Conservation (phyloP, 2,113 vertebrate genomes). For the Crocuta crocuta region DNA sequence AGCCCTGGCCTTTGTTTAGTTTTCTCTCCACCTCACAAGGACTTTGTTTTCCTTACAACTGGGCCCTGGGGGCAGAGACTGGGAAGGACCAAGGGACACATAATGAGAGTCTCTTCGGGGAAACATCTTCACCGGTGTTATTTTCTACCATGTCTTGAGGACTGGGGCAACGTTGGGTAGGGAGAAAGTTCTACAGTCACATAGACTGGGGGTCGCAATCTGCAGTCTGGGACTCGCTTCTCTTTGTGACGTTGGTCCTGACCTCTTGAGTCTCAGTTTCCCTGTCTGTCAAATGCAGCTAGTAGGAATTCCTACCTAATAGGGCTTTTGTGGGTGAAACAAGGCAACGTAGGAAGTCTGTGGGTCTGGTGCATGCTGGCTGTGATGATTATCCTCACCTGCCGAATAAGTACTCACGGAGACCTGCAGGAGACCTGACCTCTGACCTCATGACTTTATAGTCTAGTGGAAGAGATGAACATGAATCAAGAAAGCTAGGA, state of each 20-base stretch:
- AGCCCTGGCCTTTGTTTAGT: neutral
- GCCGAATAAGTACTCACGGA: too few species aligned
- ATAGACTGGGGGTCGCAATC: neutral
- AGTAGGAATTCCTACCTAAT: neutral
- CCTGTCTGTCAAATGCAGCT: neutral
- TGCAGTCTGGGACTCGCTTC: neutral
- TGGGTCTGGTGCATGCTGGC: neutral
- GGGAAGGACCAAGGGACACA: neutral
- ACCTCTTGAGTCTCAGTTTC: neutral
- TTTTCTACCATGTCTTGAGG: neutral
- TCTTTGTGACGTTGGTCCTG: neutral
- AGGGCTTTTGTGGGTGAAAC: neutral
- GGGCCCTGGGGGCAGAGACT: neutral
- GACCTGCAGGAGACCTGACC: neutral
- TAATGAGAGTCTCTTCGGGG: neutral
- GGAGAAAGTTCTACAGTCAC: neutral
- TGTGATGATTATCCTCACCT: fast-evolving
- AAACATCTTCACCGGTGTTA: too few species aligned
- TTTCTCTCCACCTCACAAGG: neutral
- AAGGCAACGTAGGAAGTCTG: fast-evolving
- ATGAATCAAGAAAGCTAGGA: neutral
- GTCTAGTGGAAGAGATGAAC: too few species aligned
- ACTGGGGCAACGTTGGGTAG: neutral
- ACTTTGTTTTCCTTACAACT: neutral
- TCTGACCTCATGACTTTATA: neutral